phyloP scores from a whole-genome alignment of 1,140 invertebrate genomes.

The Diorhabda elongata region DNA sequence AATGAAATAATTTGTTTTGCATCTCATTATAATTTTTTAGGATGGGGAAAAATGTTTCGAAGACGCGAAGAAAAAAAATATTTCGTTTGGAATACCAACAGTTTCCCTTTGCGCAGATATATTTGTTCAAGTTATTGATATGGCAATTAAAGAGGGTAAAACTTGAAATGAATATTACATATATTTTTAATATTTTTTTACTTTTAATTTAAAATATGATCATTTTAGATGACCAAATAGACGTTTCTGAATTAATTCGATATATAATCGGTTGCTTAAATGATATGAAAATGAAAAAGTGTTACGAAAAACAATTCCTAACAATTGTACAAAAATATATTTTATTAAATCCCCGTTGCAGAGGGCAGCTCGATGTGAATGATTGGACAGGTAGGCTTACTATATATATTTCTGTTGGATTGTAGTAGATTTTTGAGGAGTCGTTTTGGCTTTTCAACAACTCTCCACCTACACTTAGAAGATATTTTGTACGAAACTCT shows the following conservation, averaged over 20 bases:
- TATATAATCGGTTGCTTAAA: constrained; percentile 31
- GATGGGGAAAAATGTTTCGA: constrained; percentile 28
- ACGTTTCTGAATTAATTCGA: constrained; percentile 25
- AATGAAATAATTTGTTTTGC: background rate
- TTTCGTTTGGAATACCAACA: constrained; percentile 11
- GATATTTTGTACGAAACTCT: no score
- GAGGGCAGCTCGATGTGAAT: constrained; percentile 21
- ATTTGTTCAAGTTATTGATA: constrained; percentile 22
- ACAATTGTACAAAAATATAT: constrained; percentile 30
- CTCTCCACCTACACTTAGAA: no score
- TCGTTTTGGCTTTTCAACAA: no score
- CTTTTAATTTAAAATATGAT: constrained; percentile 8
- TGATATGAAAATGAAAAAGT: constrained; percentile 27
- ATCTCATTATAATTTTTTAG: constrained; percentile 17
- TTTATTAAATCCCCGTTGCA: constrained; percentile 29
- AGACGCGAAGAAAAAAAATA: constrained; percentile 27
- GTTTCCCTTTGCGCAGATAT: constrained; percentile 15
- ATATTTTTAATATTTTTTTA: background rate
- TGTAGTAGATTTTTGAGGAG: no score
- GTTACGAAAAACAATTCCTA: constrained; percentile 25
- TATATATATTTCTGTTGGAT: no score
- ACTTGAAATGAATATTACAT: background rate
- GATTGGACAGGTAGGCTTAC: constrained; percentile 30
- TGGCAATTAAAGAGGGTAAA: constrained; percentile 22
- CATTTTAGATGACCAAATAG: constrained; percentile 17